Conservation (phyloP, 2,113 vertebrate species). For the Lophochroa leadbeateri region DNA sequence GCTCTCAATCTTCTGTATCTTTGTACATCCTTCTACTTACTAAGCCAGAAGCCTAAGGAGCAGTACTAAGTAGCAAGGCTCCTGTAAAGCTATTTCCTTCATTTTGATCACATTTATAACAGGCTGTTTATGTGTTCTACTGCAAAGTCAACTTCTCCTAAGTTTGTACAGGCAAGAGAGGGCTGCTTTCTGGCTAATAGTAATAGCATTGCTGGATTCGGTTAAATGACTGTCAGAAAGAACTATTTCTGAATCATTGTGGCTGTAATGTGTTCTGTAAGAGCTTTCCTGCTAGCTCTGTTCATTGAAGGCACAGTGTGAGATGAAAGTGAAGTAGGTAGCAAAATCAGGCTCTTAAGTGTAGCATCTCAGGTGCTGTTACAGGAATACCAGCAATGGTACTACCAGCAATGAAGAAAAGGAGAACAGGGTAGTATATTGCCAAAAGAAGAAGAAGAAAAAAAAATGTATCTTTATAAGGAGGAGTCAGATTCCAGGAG, state of each 20-base stretch:
- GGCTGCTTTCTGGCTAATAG: not conserved
- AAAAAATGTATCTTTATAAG: not conserved
- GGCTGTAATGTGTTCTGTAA: not conserved
- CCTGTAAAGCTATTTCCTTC: not conserved
- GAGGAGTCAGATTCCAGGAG: not conserved
- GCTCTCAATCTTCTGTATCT: not conserved
- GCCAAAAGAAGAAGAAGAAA: not conserved
- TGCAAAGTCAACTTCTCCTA: not conserved
- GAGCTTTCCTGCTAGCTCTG: not conserved
- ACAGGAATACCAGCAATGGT: not conserved
- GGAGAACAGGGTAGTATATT: not conserved
- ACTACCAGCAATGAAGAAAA: not conserved
- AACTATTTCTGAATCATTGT: rapidly evolving
- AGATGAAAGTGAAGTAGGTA: not conserved
- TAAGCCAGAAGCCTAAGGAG: not conserved
- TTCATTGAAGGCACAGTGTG: not conserved
- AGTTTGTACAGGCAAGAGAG: not conserved
- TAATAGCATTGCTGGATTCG: not conserved
- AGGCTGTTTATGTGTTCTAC: not conserved
- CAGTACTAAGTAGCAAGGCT: not conserved
- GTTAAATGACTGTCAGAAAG: not conserved
- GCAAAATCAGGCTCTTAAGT: not conserved
- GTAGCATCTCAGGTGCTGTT: not conserved
- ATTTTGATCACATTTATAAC: not conserved
- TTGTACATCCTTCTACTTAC: not conserved